Conservation (phyloP, 2,797 vertebrate species). For the Alosa sapidissima region DNA sequence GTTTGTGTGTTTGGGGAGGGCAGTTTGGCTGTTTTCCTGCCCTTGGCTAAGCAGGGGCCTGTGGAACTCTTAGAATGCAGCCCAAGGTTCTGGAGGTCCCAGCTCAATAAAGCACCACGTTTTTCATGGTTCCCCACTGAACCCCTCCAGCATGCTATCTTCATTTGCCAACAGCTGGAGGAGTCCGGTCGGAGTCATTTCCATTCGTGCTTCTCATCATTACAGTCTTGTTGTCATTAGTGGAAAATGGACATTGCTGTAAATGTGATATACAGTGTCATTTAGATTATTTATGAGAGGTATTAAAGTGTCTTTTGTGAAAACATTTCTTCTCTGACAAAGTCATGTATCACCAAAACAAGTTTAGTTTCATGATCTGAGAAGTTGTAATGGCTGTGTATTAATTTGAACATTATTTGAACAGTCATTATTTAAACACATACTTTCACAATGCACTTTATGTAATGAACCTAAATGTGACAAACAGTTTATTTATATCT, state of each 20-base stretch:
- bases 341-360: neutral
- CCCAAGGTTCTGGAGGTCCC: neutral
- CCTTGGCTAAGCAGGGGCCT: conserved; percentile 14
- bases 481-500: neutral
- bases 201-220: neutral
- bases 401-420: no score
- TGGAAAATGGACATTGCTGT: neutral
- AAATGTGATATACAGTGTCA: neutral
- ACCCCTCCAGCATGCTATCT: neutral
- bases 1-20: neutral
- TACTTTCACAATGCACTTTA: neutral
- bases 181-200: neutral
- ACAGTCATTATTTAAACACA: neutral
- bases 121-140: conserved; percentile 14
- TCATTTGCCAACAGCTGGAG: neutral
- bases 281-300: neutral
- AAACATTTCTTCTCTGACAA: neutral
- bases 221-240: neutral
- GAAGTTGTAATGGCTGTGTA: neutral
- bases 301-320: neutral
- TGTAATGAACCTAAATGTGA: neutral
- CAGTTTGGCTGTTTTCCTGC: conserved; percentile 15
- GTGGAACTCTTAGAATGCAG: neutral
- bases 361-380: neutral
- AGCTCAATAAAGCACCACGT: conserved; percentile 18